These are phyloP conservation scores for Takifugu rubripes DNA, from an alignment of 2,797 vertebrate genomes.

Conservation along the genomic window DNA sequence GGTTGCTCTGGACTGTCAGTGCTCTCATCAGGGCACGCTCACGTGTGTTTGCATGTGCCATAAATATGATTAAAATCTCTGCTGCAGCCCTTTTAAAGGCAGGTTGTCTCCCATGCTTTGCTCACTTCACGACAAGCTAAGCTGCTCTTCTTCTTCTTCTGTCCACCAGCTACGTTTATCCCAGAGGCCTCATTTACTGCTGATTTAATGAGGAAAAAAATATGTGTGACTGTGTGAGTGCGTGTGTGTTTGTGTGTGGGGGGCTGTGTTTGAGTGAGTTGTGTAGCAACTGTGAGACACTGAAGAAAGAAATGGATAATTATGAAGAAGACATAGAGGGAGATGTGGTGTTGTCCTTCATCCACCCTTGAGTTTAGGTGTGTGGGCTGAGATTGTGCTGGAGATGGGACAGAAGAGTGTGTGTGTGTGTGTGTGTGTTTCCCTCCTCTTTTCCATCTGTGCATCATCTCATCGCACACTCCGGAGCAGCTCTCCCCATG, in stretches of 20 bases:
- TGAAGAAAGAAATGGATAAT: slow-evolving; percentile 21
- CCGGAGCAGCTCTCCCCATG: no score
- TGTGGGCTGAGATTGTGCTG: slow-evolving; percentile 51
- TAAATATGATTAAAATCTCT: slow-evolving; percentile 38
- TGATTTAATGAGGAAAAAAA: slow-evolving; percentile 54
- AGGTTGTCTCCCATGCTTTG: slow-evolving; percentile 34
- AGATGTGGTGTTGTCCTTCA: slow-evolving; percentile 63
- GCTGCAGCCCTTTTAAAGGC: slow-evolving; percentile 25
- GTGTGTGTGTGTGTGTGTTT: slow-evolving; percentile 2
- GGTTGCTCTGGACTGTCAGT: slow-evolving; percentile 15
- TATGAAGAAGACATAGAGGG: slow-evolving; percentile 26
- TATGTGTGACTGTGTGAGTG: slow-evolving; percentile 13
- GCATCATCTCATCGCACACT: no score
- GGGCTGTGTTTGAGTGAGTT: slow-evolving; percentile 10
- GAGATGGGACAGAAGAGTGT: slow-evolving; percentile 24
- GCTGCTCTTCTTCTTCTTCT: slow-evolving; percentile 33
- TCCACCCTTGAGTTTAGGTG: slow-evolving; percentile 61
- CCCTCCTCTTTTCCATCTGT: no score
- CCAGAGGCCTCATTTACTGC: slow-evolving; percentile 52
- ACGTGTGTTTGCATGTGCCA: not conserved
- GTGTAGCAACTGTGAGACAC: not conserved
- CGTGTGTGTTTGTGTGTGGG: slow-evolving; percentile 10
- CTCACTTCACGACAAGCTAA: slow-evolving; percentile 27
- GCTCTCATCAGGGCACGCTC: slow-evolving; percentile 6
- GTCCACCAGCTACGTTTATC: slow-evolving; percentile 23